Percentiles rank a stretch among this genome's conserved stretches.
Conservation (phyloP, 2,888 invertebrate species). For the Anarsia innoxiella region DNA sequence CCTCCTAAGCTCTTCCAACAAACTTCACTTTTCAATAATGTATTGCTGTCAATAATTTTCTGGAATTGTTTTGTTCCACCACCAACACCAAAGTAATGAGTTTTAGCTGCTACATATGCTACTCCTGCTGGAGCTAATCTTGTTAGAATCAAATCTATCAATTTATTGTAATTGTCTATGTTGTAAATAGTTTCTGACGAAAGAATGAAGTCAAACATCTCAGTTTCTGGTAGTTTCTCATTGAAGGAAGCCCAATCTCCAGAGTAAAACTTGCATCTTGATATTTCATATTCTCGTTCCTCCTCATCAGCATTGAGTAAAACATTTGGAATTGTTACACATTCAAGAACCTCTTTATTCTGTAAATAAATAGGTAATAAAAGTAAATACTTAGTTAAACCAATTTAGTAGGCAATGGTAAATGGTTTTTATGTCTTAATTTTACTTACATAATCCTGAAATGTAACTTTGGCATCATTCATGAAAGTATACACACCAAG, state of each 20-base stretch:
- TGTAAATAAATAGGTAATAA: slow-evolving; percentile 55
- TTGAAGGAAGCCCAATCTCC: slow-evolving; percentile 85
- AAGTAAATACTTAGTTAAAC: too few species aligned
- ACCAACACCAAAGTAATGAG: slow-evolving; percentile 96
- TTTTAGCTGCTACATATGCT: slow-evolving; percentile 89
- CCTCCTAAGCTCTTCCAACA: slow-evolving; percentile 81
- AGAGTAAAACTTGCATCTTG: slow-evolving; percentile 75
- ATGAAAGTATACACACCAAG: slow-evolving; percentile 86
- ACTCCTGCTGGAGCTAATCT: slow-evolving; percentile 77
- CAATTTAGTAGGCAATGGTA: too few species aligned
- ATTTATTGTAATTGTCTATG: slow-evolving; percentile 83
- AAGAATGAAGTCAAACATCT: slow-evolving; percentile 86
- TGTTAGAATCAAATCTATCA: slow-evolving; percentile 80
- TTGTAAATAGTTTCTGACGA: slow-evolving; percentile 97
- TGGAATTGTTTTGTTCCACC: slow-evolving; percentile 89
- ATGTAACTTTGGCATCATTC: slow-evolving; percentile 82
- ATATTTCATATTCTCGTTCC: slow-evolving; percentile 36
- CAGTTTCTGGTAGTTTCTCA: slow-evolving; percentile 45
- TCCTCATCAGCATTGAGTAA: slow-evolving; percentile 76
- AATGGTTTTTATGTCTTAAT: too few species aligned
- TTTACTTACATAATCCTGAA: slow-evolving; percentile 96
- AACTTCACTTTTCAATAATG: slow-evolving; percentile 67
- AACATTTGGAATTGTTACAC: slow-evolving; percentile 89
- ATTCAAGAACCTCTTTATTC: slow-evolving; percentile 89
- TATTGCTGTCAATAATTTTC: slow-evolving; percentile 70